Base-by-base conservation (phyloP, 2,888 invertebrate species). In the Boloria euphrosyne region DNA sequence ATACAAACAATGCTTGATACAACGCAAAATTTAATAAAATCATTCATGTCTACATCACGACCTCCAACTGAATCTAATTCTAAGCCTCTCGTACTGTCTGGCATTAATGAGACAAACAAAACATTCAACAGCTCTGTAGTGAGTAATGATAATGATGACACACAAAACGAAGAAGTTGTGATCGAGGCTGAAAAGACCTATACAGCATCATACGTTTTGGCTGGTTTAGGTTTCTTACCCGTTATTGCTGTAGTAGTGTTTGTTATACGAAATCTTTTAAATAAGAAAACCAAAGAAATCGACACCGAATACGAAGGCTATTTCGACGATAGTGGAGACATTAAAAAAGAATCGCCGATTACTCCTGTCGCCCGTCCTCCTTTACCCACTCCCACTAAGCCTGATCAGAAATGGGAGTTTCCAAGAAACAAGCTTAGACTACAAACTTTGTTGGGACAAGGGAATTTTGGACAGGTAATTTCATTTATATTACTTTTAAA, bases 391-490 rank as follows among this genome's bases (percentile, higher is more conserved):
- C 92, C 92, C 3, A 81, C 91, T 2, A 93, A 93, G 74, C 93
- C 93, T 51, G 94, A 94, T 73, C 93, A 93, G 58, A 93, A 94
- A 77, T 95, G 95, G 94, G 96, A 97, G 81, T 96, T 97, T 79
- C 96, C 96, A 0, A 93, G 97, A 71, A 95, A 94, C 71, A 96
- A 96, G 76, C 91, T 97, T 55, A 93, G 96, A 51, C 88, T 97
- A 64, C 96, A 96, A 78, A 96, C 96, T 18, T 93, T 96, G 61
- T 87, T 97, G 31, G 97, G 97, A 7, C 96, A 97, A 86, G 97
- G 97, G 46, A 96, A 97, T 84, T 97, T 97, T 82, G 97, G 97
- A 27, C 96, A 95, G 93, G 95, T 95, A 78, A 75, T 75, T 70
- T 43, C 13, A 47, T 46, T 58, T 1, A 14, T 31, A 4, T 58